Conservation (phyloP, 2,888 invertebrate species). For the Opisthograptis luteolata region DNA sequence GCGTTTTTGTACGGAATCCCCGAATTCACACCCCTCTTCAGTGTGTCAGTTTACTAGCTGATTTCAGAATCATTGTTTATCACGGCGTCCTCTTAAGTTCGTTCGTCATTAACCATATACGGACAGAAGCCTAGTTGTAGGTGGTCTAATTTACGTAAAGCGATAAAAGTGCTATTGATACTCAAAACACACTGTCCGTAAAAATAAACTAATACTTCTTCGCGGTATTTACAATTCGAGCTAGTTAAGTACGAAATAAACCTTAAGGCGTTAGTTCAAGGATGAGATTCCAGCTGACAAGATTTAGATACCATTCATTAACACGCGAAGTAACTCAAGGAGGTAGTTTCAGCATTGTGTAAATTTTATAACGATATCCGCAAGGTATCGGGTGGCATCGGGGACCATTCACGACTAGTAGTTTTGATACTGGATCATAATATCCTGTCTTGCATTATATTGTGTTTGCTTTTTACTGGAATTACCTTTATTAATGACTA, state of each 20-base stretch:
- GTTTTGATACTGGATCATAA: constrained; percentile 77
- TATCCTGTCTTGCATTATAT: constrained; percentile 73
- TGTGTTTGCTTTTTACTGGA: constrained; percentile 76
- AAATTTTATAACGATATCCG: constrained; percentile 47
- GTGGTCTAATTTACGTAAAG: constrained; percentile 27
- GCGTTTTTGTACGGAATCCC: too few relatives aligned
- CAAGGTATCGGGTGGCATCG: constrained; percentile 45
- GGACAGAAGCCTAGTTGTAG: too few relatives aligned
- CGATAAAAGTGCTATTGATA: constrained; percentile 25
- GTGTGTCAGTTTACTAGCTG: too few relatives aligned
- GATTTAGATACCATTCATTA: constrained; percentile 19
- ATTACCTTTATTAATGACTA: constrained; percentile 65
- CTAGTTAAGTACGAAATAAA: not conserved
- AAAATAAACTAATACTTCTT: constrained; percentile 25
- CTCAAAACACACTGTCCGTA: constrained; percentile 18
- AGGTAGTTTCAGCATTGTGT: constrained; percentile 41
- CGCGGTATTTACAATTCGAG: constrained; percentile 10
- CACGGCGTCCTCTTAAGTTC: too few relatives aligned
- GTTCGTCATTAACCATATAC: not conserved
- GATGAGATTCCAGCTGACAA: constrained; percentile 8
- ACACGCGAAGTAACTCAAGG: constrained; percentile 22
- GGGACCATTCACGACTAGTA: constrained; percentile 68
- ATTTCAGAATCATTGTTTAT: too few relatives aligned
- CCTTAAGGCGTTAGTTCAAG: constrained; percentile 5
- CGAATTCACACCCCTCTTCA: too few relatives aligned